A percentile compares a stretch with the other conserved stretches of the same genome.
Conservation (phyloP, 1,140 invertebrate genomes). For the Caenorhabditis inopinata region DNA sequence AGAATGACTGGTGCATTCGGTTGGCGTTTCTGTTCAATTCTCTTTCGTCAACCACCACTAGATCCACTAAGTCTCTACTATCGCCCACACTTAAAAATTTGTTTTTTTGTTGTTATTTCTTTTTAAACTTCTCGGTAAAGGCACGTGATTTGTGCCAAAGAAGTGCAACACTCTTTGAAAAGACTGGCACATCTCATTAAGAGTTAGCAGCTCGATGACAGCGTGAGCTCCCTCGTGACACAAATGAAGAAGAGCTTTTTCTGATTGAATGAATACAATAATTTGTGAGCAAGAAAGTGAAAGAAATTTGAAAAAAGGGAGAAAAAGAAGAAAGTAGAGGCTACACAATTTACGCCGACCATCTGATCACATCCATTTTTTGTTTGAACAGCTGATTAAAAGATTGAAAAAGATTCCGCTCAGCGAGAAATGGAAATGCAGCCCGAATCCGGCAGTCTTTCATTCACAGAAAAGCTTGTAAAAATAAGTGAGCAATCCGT, state of each 20-base stretch:
- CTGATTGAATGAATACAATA: neutral
- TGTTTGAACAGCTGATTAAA: no score
- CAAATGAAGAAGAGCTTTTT: neutral
- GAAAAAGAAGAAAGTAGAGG: neutral
- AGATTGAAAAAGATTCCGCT: no score
- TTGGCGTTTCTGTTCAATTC: neutral
- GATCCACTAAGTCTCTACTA: neutral
- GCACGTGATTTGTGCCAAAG: conserved; percentile 5
- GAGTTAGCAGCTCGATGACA: neutral
- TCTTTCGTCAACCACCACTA: neutral
- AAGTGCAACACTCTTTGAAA: neutral
- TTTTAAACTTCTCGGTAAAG: no score
- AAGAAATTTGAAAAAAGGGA: neutral
- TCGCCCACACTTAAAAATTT: conserved; percentile 25
- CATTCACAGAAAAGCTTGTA: no score
- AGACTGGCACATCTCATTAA: neutral
- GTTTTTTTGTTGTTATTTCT: no score
- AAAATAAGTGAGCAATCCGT: no score
- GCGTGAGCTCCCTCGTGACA: neutral
- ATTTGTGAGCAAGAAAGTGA: neutral
- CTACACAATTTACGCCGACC: no score
- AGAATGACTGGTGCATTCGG: neutral
- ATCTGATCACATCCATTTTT: no score
- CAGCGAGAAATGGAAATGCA: no score
- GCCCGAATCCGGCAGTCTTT: no score